phyloP scores from a whole-genome alignment of 1,140 invertebrate species.

The Acromyrmex echinatior region DNA sequence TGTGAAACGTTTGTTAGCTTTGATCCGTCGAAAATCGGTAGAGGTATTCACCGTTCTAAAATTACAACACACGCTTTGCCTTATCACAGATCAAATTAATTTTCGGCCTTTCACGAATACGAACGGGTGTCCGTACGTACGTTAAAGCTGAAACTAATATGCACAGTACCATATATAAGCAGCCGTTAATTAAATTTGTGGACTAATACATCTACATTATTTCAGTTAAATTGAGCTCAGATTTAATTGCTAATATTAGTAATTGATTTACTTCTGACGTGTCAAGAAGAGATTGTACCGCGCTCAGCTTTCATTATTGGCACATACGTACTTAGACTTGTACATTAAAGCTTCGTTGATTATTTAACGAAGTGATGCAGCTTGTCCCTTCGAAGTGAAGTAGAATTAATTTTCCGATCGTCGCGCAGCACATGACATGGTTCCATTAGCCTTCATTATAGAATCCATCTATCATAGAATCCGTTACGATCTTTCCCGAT shows the following conservation, averaged over 20 bases:
- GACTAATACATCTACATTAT: slow-evolving; percentile 16
- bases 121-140: not conserved
- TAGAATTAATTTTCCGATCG: slow-evolving; percentile 49
- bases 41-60: slow-evolving; percentile 42
- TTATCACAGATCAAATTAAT: slow-evolving; percentile 58
- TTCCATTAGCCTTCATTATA: slow-evolving; percentile 49
- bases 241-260: slow-evolving; percentile 47
- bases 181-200: slow-evolving; percentile 52
- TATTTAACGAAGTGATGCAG: slow-evolving; percentile 39
- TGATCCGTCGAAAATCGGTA: slow-evolving; percentile 49
- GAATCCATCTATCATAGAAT: slow-evolving; percentile 39
- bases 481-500: slow-evolving; percentile 9
- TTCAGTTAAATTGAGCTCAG: slow-evolving; percentile 11
- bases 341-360: slow-evolving; percentile 43
- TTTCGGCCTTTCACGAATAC: slow-evolving; percentile 17
- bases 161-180: slow-evolving; percentile 23
- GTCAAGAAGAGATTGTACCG: slow-evolving; percentile 2
- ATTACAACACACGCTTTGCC: slow-evolving; percentile 26
- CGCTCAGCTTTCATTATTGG: slow-evolving; percentile 3
- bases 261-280: slow-evolving; percentile 41
- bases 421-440: not conserved
- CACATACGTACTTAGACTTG: slow-evolving; percentile 20
- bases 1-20: slow-evolving; percentile 58
- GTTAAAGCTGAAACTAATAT: slow-evolving; percentile 35
- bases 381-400: slow-evolving; percentile 8